A percentile compares a stretch with the other conserved stretches of the same genome.
These are phyloP conservation scores for Tipula unca DNA, from an alignment of 2,888 invertebrate genomes.

Conservation along the genomic window DNA sequence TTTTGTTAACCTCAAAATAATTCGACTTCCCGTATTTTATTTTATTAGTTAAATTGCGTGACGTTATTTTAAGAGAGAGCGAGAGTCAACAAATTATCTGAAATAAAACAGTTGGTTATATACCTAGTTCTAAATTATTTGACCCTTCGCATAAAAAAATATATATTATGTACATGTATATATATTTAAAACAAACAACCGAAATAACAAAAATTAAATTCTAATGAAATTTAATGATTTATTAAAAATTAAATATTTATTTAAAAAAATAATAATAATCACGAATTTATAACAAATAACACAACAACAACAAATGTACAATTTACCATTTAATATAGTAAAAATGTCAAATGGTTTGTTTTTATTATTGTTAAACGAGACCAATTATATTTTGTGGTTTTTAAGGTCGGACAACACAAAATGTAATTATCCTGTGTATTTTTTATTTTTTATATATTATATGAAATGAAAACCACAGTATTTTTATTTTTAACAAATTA, in stretches of 20 bases:
- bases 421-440: slow-evolving; percentile 1
- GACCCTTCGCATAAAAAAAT: background rate
- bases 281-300: background rate
- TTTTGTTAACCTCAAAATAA: background rate
- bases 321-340: slow-evolving; percentile 14
- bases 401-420: slow-evolving; percentile 16
- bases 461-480: background rate
- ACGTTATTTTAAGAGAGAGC: background rate
- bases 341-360: slow-evolving; percentile 17
- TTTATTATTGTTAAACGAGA: slow-evolving; percentile 15
- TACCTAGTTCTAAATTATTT: background rate
- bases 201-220: background rate
- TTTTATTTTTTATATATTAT: background rate
- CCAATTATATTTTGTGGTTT: slow-evolving; percentile 19
- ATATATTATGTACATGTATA: background rate
- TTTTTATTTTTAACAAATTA: slow-evolving; percentile 14
- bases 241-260: background rate
- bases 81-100: background rate
- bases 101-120: background rate
- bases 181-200: background rate
- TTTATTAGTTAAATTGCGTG: background rate
- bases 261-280: background rate
- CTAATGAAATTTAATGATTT: slow-evolving; percentile 8
- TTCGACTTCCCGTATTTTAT: background rate
- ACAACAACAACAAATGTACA: background rate